Evolutionary conservation across 1,140 invertebrate genomes (phyloP), one percentile per base, ranked within the genome.

Genomic region (Papilio polyxenes): DNA sequence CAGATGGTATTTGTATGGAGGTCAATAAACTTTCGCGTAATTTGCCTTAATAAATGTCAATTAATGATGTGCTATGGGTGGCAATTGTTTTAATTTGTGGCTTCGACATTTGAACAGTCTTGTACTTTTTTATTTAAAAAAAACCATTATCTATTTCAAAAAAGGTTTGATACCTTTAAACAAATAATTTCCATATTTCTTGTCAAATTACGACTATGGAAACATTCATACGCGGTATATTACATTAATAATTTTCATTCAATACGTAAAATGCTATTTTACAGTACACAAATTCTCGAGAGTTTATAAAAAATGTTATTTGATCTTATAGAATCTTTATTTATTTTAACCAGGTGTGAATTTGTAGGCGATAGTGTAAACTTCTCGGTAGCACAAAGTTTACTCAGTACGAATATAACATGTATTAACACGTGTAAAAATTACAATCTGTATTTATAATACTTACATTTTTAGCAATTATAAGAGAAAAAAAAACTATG

Each of bases 1-100:
- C 0, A 37, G 23, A 2, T 37, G 65, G 65, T 13, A 31, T 69
- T 4, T 69, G 65, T 69, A 31, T 13, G 23, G 23, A 37, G 65
- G 23, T 69, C 23, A 69, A 69, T 69, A 69, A 31, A 69, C 65
- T 69, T 37, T 69, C 31, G 59, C 23, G 10, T 69, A 69, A 69
- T 37, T 13, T 69, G 10, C 9, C 11, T 69, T 37, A 37, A 65
- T 65, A 65, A 69, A 3, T 69, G 65, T 37, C 10, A 69, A 69
- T 69, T 69, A 15, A 69, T 65, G 8, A 59, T 20, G n/a, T 31
- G 31, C 20, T 9, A 53, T 15, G 20, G 8, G 15, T 65, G 62
- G 23, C 62, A 0, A 59, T 59, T 59, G 56, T 59, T 59, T 59
- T 17, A 59, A 53, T 53, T 51, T 62, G 8, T 31, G 3, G 20